Evolutionary conservation across 1,140 invertebrate species (phyloP), one percentile per base, ranked within the genome.

Genomic region (Drosophila pseudoananassae): DNA sequence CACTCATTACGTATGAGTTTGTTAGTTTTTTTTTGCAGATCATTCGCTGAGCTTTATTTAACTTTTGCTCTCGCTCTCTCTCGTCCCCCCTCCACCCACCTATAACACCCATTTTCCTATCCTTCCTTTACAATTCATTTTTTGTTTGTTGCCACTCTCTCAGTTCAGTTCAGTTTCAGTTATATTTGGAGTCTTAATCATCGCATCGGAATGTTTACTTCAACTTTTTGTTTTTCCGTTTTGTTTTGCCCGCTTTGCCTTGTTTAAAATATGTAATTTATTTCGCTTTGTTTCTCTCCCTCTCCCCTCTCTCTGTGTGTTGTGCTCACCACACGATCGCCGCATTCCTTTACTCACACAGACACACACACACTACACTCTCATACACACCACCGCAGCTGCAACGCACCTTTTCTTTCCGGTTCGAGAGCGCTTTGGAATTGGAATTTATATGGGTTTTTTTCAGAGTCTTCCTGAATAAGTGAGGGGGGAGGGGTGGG

Each of bases 111-210:
- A 27, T 33, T 55, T 29, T 54, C 60, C 33, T 53, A 20, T 17
- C 25, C 10, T 15, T 4, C 45, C 60, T 76, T 76, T 81, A 81
- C 78, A 82, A 74, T 78, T 79, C 55, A 76, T 78, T 84, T 76
- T 85, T 79, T 78, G 75, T 78, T 78, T 76, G 76, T 82, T 82
- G 78, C 71, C 47, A 61, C 75, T 76, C 74, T 53, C 58, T 54
- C 59, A 23, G 65, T 55, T 87, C 40, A 82, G 85, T 90, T 90
- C 83, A 88, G 78, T 90, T 90, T 90, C 83, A 88, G 78, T 90
- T 90, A 90, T 90, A 90, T 87, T 90, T 81, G 88, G 88, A 90
- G 79, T 84, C 88, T 90, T 90, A 90, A 90, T 90, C 88, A 90
- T 90, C 80, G 69, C 74, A 84, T 82, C 76, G 88, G 88, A 90